phyloP scores from a whole-genome alignment of 2,113 vertebrate genomes.

The Crocuta crocuta region DNA sequence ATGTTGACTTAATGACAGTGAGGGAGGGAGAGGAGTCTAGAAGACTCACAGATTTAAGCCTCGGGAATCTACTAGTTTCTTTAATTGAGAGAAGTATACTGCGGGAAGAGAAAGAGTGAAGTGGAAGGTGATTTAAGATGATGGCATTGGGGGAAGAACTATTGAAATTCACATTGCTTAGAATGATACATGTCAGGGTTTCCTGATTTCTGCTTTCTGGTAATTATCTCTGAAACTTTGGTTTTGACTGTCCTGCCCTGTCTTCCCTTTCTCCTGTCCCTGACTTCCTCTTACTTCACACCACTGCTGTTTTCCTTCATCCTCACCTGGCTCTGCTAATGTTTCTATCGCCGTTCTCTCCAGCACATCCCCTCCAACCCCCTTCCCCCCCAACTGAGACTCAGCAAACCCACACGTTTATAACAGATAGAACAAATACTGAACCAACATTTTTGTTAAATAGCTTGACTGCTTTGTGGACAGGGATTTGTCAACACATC shows the following conservation, averaged over 20 bases:
- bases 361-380: too few species aligned
- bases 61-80: not conserved
- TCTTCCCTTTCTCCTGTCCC: not conserved
- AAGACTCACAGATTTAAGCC: not conserved
- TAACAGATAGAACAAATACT: constrained; percentile 69
- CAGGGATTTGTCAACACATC: constrained; percentile 81
- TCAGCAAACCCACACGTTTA: not conserved
- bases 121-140: not conserved
- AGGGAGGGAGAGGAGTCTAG: not conserved
- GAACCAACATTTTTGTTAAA: constrained; percentile 78
- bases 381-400: not conserved
- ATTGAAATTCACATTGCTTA: not conserved
- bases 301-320: not conserved
- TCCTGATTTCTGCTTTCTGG: constrained; percentile 11
- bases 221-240: not conserved
- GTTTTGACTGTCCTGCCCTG: not conserved
- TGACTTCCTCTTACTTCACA: not conserved
- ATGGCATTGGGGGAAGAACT: not conserved
- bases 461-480: constrained; percentile 75
- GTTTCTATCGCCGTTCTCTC: not conserved
- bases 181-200: not conserved
- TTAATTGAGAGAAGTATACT: not conserved
- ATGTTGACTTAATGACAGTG: not conserved
- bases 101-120: not conserved
- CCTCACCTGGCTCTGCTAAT: not conserved